Evolutionary conservation across 2,797 vertebrate species (phyloP), one percentile per base, ranked within the genome.

Genomic region (Tarsius wallacei): DNA sequence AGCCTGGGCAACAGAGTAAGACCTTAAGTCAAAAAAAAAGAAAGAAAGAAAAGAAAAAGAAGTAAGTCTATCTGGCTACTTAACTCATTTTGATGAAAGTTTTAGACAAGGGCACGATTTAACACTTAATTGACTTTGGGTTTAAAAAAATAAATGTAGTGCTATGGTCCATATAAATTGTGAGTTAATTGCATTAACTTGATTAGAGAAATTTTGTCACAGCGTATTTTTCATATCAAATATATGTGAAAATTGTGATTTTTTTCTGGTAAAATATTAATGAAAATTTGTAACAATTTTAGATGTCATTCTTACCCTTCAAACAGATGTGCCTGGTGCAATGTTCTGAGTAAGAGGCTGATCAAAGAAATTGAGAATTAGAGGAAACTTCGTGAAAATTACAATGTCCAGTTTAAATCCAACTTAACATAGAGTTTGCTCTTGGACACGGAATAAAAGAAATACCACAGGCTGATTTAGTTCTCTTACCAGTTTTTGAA

Each of bases 401-500:
- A 17, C 11, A 83, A 55, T 59, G 76, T 64, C 55, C 12, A 66
- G 2, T 66, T 94, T 49, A 42, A 63, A 17, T 82, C 28, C n/a
- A 87, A 47, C 26, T 64, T 81, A 47, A 53, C 36, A 66, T 22
- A 57, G 10, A 26, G 9, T 91, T 85, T 86, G 26, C n/a, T 85
- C 5, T 1, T 57, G 26, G n/a, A 1, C 12, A 91, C 5, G 42
- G 5, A 42, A 80, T 10, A 95, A 68, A 55, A 86, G 86, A 78
- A 83, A 47, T 85, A 68, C 0, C 5, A 57, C 2, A 90, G 64
- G n/a, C 1, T 31, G 12, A 42, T 80, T 96, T 66, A 51, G 33
- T 76, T 93, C 55, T 84, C 12, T 4, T 83, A 14, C 64, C 68
- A 12, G 19, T 59, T 80, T 96, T 88, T 90, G 5, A 97, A 15